Conservation (phyloP, 2,888 invertebrate species). For the Poecilobothrus nobilitatus region DNA sequence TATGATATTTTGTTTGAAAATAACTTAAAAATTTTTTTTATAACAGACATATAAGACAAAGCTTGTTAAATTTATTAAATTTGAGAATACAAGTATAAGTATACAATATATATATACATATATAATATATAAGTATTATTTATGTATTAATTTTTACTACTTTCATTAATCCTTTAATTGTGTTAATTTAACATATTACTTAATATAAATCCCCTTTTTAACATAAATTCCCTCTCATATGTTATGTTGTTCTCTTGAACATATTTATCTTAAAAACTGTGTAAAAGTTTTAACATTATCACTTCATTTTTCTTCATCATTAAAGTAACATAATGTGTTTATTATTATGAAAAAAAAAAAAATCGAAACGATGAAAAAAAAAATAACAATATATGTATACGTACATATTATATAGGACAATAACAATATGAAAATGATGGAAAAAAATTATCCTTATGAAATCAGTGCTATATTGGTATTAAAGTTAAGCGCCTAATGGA, state of each 20-base stretch:
- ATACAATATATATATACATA: not conserved
- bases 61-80: too few relatives aligned
- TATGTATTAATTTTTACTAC: too few relatives aligned
- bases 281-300: not conserved
- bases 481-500: conserved; percentile 8
- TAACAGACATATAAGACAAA: too few relatives aligned
- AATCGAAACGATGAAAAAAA: not conserved
- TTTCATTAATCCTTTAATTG: not conserved
- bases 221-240: not conserved
- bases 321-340: not conserved
- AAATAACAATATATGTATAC: not conserved
- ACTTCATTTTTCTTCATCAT: conserved; percentile 6
- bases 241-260: not conserved
- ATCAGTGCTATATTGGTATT: conserved; percentile 6
- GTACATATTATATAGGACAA: too few relatives aligned
- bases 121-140: too few relatives aligned
- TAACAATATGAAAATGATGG: not conserved
- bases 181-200: not conserved
- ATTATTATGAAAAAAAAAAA: not conserved
- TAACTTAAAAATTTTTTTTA: too few relatives aligned
- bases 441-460: not conserved
- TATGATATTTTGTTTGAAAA: too few relatives aligned
- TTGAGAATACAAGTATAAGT: not conserved
- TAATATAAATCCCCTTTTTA: not conserved
- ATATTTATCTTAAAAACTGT: not conserved